Evolutionary conservation across 1,140 invertebrate genomes (phyloP).

Genomic region (Drosophila ambigua): DNA sequence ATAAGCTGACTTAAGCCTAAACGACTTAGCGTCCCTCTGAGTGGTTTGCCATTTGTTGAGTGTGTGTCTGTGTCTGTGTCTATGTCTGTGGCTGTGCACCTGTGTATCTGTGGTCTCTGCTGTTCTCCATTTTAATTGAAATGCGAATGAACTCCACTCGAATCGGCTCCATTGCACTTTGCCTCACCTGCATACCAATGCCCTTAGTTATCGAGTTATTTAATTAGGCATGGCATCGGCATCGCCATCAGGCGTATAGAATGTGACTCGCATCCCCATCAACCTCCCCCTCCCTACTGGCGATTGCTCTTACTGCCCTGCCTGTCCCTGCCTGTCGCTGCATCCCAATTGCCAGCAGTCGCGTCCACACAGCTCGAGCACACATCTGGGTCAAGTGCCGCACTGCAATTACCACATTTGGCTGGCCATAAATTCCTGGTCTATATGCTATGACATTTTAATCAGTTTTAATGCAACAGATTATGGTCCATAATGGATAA

Average conservation of each 20-base stretch:
- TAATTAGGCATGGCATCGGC: conserved; percentile 53
- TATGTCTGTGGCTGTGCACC: background rate
- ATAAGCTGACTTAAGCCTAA: conserved; percentile 69
- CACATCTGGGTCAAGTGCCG: conserved; percentile 59
- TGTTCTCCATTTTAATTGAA: conserved; percentile 56
- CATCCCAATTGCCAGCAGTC: conserved; percentile 44
- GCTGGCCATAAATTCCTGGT: conserved; percentile 41
- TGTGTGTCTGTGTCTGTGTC: conserved; percentile 11
- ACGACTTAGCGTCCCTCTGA: conserved; percentile 60
- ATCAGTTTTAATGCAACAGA: conserved; percentile 60
- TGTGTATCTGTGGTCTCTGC: conserved; percentile 15
- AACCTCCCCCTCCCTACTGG: background rate
- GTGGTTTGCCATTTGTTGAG: conserved; percentile 52
- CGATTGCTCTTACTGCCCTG: conserved; percentile 27
- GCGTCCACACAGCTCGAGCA: conserved; percentile 2
- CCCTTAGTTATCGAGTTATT: conserved; percentile 51
- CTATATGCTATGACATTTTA: conserved; percentile 46
- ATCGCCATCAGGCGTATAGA: conserved; percentile 1
- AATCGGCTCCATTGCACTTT: conserved; percentile 1
- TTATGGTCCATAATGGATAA: conserved; percentile 44
- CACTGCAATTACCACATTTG: conserved; percentile 52
- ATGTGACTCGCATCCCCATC: background rate
- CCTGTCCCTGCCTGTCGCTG: background rate
- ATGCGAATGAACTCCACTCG: conserved; percentile 64
- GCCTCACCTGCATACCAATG: conserved; percentile 29